A percentile compares a stretch with the other conserved stretches of the same genome.
These are phyloP conservation scores for Rhyacophila brunnea DNA, from an alignment of 1,140 invertebrate genomes.

Conservation along the genomic window DNA sequence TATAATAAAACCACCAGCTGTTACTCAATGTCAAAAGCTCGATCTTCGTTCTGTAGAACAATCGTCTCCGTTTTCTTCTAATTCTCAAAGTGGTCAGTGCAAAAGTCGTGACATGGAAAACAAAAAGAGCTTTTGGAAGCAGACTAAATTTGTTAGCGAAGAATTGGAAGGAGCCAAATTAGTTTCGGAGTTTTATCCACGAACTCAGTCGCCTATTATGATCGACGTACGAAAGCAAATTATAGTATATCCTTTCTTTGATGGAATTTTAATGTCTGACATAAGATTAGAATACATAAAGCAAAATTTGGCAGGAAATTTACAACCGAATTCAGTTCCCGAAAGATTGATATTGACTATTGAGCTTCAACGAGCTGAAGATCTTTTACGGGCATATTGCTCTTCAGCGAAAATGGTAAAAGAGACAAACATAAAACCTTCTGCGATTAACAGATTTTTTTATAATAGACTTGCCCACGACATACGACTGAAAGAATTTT, in stretches of 20 bases:
- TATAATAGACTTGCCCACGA: not conserved
- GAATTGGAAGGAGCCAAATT: not conserved
- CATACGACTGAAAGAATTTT: not conserved
- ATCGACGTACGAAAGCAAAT: not conserved
- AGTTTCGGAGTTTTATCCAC: not conserved
- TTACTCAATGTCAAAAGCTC: not conserved
- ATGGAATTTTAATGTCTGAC: not conserved
- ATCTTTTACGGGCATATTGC: not conserved
- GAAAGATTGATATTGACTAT: not conserved
- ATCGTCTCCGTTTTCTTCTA: not conserved
- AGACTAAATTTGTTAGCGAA: not conserved
- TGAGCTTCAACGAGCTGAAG: not conserved
- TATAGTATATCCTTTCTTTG: not conserved
- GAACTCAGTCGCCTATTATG: not conserved
- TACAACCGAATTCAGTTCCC: not conserved
- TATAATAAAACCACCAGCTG: not conserved
- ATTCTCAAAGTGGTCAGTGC: not conserved
- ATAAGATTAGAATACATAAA: not conserved
- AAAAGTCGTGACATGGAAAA: not conserved
- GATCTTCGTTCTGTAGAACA: not conserved
- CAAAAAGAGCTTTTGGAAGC: not conserved
- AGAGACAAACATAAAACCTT: not conserved
- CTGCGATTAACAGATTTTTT: not conserved
- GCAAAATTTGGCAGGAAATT: not conserved
- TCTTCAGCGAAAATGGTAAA: not conserved